Conservation (phyloP, 2,113 vertebrate species). For the Oenanthe oenanthe region DNA sequence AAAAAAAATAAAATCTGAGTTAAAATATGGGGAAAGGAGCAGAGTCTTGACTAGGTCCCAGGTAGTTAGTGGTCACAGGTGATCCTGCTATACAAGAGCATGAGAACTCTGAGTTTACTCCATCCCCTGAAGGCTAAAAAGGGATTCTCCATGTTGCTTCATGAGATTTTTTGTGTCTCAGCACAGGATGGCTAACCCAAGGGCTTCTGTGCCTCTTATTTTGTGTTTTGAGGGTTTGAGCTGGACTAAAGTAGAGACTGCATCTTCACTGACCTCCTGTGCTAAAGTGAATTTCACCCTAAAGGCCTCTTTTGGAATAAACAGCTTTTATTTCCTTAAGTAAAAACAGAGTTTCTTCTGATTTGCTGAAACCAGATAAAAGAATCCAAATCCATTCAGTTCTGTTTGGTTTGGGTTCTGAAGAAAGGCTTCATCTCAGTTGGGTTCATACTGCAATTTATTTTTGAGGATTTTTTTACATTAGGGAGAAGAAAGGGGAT, state of each 20-base stretch:
- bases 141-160: neutral
- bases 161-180: neutral
- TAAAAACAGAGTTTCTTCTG: constrained; percentile 1
- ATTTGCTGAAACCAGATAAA: constrained; percentile 39
- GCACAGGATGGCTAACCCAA: neutral
- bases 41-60: neutral
- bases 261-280: neutral
- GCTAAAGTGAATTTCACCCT: neutral
- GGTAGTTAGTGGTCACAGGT: neutral
- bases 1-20: neutral
- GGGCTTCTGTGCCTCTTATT: neutral
- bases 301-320: constrained; percentile 19
- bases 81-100: neutral
- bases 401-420: constrained; percentile 57
- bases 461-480: constrained; percentile 33
- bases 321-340: constrained; percentile 30
- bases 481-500: constrained; percentile 11
- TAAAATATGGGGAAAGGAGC: neutral
- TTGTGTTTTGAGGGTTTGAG: neutral
- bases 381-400: constrained; percentile 10
- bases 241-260: neutral
- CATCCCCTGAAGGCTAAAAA: neutral
- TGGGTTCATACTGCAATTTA: constrained; percentile 42
- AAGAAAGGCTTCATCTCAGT: constrained; percentile 25
- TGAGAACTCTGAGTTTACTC: neutral